Evolutionary conservation across 2,113 vertebrate species (phyloP), one percentile per base, ranked within the genome.

Genomic region (Crotalus viridis): DNA sequence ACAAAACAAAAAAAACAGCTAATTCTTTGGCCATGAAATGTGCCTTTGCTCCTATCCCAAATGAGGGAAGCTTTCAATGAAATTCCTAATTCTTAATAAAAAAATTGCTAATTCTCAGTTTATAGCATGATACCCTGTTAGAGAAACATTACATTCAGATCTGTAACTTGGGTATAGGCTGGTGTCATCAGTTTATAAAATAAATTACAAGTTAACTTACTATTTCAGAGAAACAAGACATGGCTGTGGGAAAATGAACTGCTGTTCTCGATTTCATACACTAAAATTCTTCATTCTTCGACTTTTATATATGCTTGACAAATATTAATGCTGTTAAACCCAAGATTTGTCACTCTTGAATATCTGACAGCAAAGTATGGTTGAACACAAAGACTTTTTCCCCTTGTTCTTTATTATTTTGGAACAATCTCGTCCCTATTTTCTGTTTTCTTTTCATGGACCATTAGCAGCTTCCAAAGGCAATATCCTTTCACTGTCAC

Each of bases 401-500:
- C 95, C 96, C 97, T 97, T 95, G 93, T 96, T 97, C 96, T 96
- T 54, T 96, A 94, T 96, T 94, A 94, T 97, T 97, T 97, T 97
- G 96, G 96, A 98, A 97, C 95, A 95, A 69, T 89, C 93, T 95
- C 94, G 97, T 94, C 97, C 95, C 96, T 59, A 88, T 97, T 97
- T 97, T 97, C 95, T 97, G 97, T 96, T 98, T 97, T 96, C 96
- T 96, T 97, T 97, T 97, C 97, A 97, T 97, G 97, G 97, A 94
- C 97, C 97, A 98, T 98, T 98, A 98, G 96, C 96, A 98, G 94
- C 95, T 98, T 98, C 97, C 98, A 98, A 97, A 97, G 97, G 97
- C 97, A 98, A 98, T 98, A 98, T 98, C 96, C 97, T 98, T 98
- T 97, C 97, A 94, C 96, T 98, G 97, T 97, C 97, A 97, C 97